phyloP scores from a whole-genome alignment of 2,797 vertebrate species.

The Sebastes minor region DNA sequence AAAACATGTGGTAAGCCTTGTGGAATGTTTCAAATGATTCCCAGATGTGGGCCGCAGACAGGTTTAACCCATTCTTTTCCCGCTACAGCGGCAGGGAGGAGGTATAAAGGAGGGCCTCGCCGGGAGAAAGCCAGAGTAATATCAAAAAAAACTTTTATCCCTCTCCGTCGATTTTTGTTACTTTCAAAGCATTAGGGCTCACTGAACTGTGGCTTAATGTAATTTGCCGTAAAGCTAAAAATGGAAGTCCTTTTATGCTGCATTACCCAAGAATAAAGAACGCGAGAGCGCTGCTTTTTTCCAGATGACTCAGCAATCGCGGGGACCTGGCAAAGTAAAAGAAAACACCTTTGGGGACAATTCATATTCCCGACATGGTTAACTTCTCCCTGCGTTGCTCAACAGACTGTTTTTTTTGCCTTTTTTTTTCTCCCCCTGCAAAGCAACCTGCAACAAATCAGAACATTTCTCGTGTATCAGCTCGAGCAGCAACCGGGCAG shows the following conservation, averaged over 20 bases:
- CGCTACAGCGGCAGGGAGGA: constrained; percentile 35
- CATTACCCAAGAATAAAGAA: constrained; percentile 78
- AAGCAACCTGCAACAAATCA: constrained; percentile 32
- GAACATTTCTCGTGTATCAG: constrained; percentile 11
- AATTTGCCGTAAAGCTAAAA: constrained; percentile 77
- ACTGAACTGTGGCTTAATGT: constrained; percentile 74
- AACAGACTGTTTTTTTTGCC: background rate
- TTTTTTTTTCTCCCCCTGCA: background rate
- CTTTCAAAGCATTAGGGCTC: constrained; percentile 70
- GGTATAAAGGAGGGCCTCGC: constrained; percentile 43
- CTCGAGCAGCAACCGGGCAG: background rate
- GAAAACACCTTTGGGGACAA: constrained; percentile 63
- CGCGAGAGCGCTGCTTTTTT: constrained; percentile 64
- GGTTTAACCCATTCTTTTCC: constrained; percentile 83
- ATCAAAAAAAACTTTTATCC: constrained; percentile 57
- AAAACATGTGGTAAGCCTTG: constrained; percentile 89
- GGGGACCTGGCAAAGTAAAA: constrained; percentile 57
- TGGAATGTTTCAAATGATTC: constrained; percentile 89
- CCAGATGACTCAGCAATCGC: constrained; percentile 79
- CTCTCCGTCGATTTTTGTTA: constrained; percentile 69
- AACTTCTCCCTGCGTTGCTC: constrained; percentile 17
- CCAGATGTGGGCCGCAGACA: constrained; percentile 87
- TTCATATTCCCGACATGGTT: constrained; percentile 34
- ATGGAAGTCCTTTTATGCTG: constrained; percentile 74
- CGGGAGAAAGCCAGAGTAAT: constrained; percentile 50